Conservation (phyloP, 2,797 vertebrate genomes). For the Mus spretus region DNA sequence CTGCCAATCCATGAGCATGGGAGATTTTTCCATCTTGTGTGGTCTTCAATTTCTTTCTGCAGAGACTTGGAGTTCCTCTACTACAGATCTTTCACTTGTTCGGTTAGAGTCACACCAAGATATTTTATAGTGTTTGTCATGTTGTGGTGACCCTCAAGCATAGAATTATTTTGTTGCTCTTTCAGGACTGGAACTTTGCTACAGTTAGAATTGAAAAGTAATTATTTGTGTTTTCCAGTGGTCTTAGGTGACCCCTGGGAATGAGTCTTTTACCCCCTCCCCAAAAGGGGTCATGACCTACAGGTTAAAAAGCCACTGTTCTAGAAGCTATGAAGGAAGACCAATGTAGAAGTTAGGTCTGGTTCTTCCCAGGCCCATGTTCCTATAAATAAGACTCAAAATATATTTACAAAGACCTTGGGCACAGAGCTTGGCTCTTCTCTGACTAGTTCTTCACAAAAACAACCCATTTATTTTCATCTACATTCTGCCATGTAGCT, state of each 20-base stretch:
- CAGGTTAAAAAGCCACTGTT: not conserved
- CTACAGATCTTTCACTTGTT: no score
- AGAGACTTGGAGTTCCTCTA: no score
- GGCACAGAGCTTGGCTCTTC: not conserved
- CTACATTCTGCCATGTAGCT: not conserved
- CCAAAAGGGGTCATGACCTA: not conserved
- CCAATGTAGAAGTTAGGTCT: not conserved
- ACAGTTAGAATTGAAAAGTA: no score
- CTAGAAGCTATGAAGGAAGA: not conserved
- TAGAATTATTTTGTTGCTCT: not conserved
- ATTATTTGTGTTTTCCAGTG: not conserved
- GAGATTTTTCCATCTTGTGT: no score
- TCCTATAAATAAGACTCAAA: not conserved
- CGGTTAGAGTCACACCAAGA: no score
- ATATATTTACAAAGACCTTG: not conserved
- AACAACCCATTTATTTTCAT: not conserved
- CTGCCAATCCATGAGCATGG: no score
- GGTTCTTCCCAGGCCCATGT: not conserved
- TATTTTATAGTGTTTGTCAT: no score
- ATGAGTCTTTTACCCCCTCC: not conserved
- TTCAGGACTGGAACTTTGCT: not conserved
- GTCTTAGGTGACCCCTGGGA: not conserved
- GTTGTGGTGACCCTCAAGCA: not conserved
- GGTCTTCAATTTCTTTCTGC: no score
- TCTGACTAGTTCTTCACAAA: not conserved